Evolutionary conservation across 2,113 vertebrate species (phyloP).

Genomic region (Ammodytes marinus): DNA sequence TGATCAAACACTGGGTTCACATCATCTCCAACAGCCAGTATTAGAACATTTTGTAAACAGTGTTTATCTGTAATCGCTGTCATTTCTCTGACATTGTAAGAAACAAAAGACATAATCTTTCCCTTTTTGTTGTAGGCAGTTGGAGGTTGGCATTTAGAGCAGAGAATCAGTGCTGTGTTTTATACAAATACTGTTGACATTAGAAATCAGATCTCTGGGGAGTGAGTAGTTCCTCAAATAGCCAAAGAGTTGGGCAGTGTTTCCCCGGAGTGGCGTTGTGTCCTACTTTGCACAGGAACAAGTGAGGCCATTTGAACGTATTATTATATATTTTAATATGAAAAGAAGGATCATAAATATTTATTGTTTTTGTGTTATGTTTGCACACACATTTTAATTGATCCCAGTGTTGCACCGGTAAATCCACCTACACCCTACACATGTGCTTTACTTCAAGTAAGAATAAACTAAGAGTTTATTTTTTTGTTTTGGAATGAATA

Average conservation of each 20-base stretch:
- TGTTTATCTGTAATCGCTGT: slow-evolving; percentile 78
- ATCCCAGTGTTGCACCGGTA: not conserved
- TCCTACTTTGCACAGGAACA: slow-evolving; percentile 56
- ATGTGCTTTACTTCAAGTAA: not conserved
- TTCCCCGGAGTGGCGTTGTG: slow-evolving; percentile 62
- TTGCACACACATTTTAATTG: slow-evolving; percentile 15
- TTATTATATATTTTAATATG: not conserved
- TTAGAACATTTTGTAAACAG: slow-evolving; percentile 79
- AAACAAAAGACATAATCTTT: slow-evolving; percentile 55
- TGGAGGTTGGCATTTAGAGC: slow-evolving; percentile 56
- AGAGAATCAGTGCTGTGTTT: slow-evolving; percentile 42
- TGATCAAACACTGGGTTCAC: slow-evolving; percentile 79
- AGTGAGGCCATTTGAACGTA: slow-evolving; percentile 39
- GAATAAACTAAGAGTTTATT: not conserved
- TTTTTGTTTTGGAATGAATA: not conserved
- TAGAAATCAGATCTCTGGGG: slow-evolving; percentile 58
- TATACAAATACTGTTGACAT: slow-evolving; percentile 64
- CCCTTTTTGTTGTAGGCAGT: slow-evolving; percentile 31
- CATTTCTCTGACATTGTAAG: slow-evolving; percentile 59
- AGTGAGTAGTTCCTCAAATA: slow-evolving; percentile 67
- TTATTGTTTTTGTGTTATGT: slow-evolving; percentile 21
- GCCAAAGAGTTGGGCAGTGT: slow-evolving; percentile 52
- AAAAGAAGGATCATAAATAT: not conserved
- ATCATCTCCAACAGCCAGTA: slow-evolving; percentile 74
- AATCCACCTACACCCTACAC: slow-evolving; percentile 2